phyloP scores from a whole-genome alignment of 2,888 invertebrate genomes.

The Metallyticus violacea region DNA sequence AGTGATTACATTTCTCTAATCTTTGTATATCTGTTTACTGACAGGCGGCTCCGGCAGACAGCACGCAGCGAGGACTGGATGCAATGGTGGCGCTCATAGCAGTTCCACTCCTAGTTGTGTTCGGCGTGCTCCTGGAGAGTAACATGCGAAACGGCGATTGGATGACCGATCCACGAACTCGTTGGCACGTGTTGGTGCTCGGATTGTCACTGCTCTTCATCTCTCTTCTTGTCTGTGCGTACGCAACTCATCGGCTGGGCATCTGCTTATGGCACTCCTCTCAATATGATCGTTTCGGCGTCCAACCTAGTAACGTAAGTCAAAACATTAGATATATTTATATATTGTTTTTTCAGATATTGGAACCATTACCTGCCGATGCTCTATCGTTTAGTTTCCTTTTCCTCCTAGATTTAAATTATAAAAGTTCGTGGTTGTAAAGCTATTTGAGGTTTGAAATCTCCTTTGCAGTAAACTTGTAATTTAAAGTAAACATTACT shows the following conservation, averaged over 20 bases:
- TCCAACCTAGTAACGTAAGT: neutral
- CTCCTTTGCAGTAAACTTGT: too few species aligned
- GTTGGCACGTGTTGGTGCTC: slow-evolving; percentile 48
- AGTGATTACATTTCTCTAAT: too few species aligned
- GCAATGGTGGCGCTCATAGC: slow-evolving; percentile 49
- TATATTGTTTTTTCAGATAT: too few species aligned
- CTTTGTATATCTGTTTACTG: neutral
- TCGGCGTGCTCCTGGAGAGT: slow-evolving; percentile 48
- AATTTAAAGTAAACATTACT: too few species aligned
- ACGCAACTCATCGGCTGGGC: slow-evolving; percentile 50
- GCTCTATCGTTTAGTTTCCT: too few species aligned
- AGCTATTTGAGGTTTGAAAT: too few species aligned
- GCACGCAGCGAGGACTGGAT: slow-evolving; percentile 39
- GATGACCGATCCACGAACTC: slow-evolving; percentile 37
- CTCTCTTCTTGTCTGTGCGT: slow-evolving; percentile 48
- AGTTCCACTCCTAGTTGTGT: slow-evolving; percentile 47
- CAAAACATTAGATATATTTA: neutral
- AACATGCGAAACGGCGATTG: slow-evolving; percentile 45
- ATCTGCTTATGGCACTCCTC: slow-evolving; percentile 45
- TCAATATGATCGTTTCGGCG: neutral
- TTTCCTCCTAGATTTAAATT: too few species aligned
- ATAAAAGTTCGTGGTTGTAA: too few species aligned
- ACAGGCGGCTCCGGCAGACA: neutral
- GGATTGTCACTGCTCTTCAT: slow-evolving; percentile 48
- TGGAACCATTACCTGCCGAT: too few species aligned